Evolutionary conservation across 2,888 invertebrate species (phyloP).

Genomic region (Ochlodes sylvanus): DNA sequence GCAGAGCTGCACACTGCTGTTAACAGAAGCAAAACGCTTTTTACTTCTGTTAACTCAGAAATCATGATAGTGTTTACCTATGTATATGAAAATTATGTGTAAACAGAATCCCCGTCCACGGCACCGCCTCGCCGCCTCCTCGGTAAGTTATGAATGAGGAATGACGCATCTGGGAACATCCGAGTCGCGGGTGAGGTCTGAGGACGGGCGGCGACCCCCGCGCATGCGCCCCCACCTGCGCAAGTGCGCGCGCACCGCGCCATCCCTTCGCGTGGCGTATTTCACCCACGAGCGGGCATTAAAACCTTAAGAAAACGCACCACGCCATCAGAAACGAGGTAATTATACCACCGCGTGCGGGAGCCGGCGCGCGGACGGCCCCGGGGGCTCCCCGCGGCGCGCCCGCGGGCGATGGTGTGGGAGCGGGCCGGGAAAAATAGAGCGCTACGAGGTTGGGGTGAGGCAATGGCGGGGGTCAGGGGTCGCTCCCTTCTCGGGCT

Average conservation of each 20-base stretch:
- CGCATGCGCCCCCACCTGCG: conserved; percentile 48
- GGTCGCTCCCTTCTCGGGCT: conserved; percentile 60
- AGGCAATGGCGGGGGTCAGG: conserved; percentile 84
- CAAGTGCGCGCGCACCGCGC: conserved; percentile 65
- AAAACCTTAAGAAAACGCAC: conserved; percentile 71
- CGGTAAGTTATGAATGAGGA: conserved; percentile 11
- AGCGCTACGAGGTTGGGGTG: conserved; percentile 80
- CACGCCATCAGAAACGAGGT: conserved; percentile 62
- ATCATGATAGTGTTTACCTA: too few relatives aligned
- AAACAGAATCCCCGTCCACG: not conserved
- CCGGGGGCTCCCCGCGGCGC: conserved; percentile 47
- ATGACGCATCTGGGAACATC: conserved; percentile 3
- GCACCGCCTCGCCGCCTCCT: not conserved
- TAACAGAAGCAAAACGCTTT: too few relatives aligned
- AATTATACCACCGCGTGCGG: conserved; percentile 49
- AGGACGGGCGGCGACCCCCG: conserved; percentile 42
- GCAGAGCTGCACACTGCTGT: too few relatives aligned
- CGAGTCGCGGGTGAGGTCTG: conserved; percentile 44
- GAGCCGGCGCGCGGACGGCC: conserved; percentile 35
- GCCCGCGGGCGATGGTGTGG: conserved; percentile 70
- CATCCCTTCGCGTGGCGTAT: conserved; percentile 62
- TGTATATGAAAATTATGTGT: not conserved
- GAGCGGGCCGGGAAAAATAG: conserved; percentile 83
- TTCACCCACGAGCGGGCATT: conserved; percentile 66
- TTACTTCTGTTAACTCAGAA: too few relatives aligned